Base-by-base conservation (phyloP, 2,797 vertebrate species). In the Crax fasciolata region DNA sequence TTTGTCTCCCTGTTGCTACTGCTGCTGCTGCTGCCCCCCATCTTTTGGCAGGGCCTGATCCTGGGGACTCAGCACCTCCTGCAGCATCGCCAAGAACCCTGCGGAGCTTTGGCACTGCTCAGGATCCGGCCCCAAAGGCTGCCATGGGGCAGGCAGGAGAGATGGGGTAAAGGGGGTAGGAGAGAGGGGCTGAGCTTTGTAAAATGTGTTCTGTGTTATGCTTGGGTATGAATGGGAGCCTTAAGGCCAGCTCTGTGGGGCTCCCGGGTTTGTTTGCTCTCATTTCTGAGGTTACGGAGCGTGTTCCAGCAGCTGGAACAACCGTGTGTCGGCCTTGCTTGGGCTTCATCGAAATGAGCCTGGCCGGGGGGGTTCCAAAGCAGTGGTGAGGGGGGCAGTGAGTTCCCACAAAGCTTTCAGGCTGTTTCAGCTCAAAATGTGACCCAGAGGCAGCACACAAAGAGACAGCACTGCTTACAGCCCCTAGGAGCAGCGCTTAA, bases 1-100 rank as follows among this genome's bases (percentile, higher is more conserved):
- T 97, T 98, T 98, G 98, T 98, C 97, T 97, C 85, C 46, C 78
- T 76, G 93, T 76, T 94, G 84, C 95, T 94, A 39, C 74, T 81
- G 91, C 61, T 71, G 32, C 85, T 2, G 18, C 35, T 57, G 23
- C 78, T 85, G 38, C 32, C 58, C 55, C 70, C 39, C 49, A 11
- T 21, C 44, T 58, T 72, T 38, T 59, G 83, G 52, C 88, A 91
- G 78, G 63, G 28, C 54, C 38, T 1, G 72, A 24, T 68, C 66
- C 77, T 7, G 83, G n/a, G 9, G 18, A 48, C 73, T 65, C 81
- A 38, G 63, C 55, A 54, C 21, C 25, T 67, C 38, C 52, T 81
- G 12, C 21, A 24, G 44, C 1, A 3, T 0, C 2, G 43, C 66
- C 24, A 49, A 48, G 49, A 41, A 48, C 44, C 62, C 43, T 2